Evolutionary conservation across 2,113 vertebrate genomes (phyloP), one percentile per base, ranked within the genome.

Genomic region (Abramis brama): DNA sequence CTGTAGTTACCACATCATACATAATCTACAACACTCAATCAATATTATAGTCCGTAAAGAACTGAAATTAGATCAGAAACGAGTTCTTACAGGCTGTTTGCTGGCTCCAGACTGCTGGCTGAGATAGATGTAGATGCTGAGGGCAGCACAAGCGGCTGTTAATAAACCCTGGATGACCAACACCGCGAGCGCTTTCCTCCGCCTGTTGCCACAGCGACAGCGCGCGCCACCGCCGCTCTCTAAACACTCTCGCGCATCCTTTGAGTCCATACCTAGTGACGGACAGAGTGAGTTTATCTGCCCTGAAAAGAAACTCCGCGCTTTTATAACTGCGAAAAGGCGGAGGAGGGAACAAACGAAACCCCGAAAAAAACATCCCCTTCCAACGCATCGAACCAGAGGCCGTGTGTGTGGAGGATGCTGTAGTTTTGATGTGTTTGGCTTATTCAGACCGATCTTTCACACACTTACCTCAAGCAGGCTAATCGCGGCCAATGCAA

Each of bases 351-450:
- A 70, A 77, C 64, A 64, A 70, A 84, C 57, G 68, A 88, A 83
- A 86, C 82, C 70, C 85, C 30, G 4, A 80, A 45, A 73, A 62
- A 88, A 88, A 88, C 76, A 84, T 84, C 87, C 87, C 87, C 87
- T 86, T 60, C 74, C 36, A 83, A 85, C 19, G 77, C 64, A 23
- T 52, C 36, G 62, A 39, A n/a, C 7, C 12, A 47, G 68, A 71
- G 21, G 9, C 36, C 45, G 27, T 43, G 33, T 25, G 47, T 19
- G 47, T 7, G 36, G 75, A 79, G 50, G 75, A 85, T 85, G 76
- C 62, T 82, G 36, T 70, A 70, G 75, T 77, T 57, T 68, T 57
- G 45, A 30, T 59, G 55, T 43, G 77, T 79, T 23, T 36, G 59
- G 12, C 15, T 81, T 66, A 66, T 81, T 81, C 59, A 66, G 59